These are phyloP conservation scores for Zaprionus nigranus DNA, from an alignment of 1,140 invertebrate species.

Conservation along the genomic window DNA sequence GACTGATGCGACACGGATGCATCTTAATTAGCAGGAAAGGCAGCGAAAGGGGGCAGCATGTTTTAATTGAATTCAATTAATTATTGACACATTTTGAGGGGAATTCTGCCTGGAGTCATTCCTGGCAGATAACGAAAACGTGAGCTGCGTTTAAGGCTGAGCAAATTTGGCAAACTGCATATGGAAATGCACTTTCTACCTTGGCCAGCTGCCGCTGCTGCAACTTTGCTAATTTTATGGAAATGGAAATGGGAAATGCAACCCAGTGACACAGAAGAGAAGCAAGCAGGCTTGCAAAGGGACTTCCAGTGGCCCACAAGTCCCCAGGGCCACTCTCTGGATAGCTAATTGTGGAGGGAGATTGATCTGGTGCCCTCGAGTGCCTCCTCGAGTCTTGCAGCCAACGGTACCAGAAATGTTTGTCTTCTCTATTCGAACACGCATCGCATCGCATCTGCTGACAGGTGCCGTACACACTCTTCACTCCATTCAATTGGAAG, in stretches of 20 bases:
- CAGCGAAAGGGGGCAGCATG: slow-evolving; percentile 36
- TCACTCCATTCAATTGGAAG: slow-evolving; percentile 56
- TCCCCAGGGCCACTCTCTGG: neutral
- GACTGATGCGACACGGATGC: slow-evolving; percentile 55
- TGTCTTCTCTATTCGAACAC: slow-evolving; percentile 22
- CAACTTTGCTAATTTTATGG: slow-evolving; percentile 45
- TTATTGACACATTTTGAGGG: slow-evolving; percentile 78
- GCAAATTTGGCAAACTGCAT: slow-evolving; percentile 49
- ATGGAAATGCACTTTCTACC: slow-evolving; percentile 74
- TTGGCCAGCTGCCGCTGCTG: slow-evolving; percentile 18
- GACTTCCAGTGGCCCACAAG: neutral
- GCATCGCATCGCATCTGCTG: slow-evolving; percentile 54
- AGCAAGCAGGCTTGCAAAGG: neutral
- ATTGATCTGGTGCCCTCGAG: slow-evolving; percentile 46
- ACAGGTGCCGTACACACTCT: slow-evolving; percentile 70
- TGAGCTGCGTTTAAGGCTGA: slow-evolving; percentile 48
- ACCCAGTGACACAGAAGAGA: slow-evolving; percentile 24
- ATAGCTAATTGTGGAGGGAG: slow-evolving; percentile 34
- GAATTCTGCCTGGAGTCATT: slow-evolving; percentile 18
- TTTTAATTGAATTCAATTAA: slow-evolving; percentile 82
- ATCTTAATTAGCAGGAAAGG: slow-evolving; percentile 67
- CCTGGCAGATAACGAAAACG: slow-evolving; percentile 37
- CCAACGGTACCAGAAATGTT: slow-evolving; percentile 56
- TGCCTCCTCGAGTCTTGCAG: slow-evolving; percentile 14
- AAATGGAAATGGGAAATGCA: too few relatives aligned